Conservation (phyloP, 2,797 vertebrate species). For the Macroramphosus scolopax region DNA sequence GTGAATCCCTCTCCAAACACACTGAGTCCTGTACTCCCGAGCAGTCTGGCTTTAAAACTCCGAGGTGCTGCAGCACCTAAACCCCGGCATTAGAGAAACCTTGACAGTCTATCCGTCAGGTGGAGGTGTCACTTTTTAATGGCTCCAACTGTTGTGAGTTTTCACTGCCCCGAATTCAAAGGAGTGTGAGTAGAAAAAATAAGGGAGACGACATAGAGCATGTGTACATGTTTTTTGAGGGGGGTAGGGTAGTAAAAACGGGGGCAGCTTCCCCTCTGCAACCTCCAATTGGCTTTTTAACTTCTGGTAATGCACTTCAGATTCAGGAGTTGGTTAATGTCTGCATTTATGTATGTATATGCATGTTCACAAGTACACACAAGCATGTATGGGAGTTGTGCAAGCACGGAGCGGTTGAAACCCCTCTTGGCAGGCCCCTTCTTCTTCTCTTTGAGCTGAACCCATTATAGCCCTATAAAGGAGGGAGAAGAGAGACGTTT, state of each 20-base stretch:
- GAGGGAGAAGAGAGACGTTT: conserved; percentile 64
- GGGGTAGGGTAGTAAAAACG: conserved; percentile 31
- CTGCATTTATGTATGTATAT: conserved; percentile 14
- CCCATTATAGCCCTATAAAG: conserved; percentile 68
- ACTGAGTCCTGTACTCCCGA: conserved; percentile 22
- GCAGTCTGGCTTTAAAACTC: conserved; percentile 22
- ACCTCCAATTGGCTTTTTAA: too few species aligned
- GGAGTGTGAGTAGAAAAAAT: too few species aligned
- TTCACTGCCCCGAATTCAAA: conserved; percentile 65
- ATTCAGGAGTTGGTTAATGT: conserved; percentile 28
- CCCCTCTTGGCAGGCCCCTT: conserved; percentile 59
- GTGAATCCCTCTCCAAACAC: conserved; percentile 50
- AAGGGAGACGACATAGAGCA: conserved; percentile 11
- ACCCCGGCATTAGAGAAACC: conserved; percentile 44
- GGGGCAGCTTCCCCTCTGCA: conserved; percentile 36
- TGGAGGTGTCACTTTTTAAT: conserved; percentile 65
- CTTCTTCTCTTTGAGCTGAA: conserved; percentile 58
- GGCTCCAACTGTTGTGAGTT: conserved; percentile 53
- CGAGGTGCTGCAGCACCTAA: conserved; percentile 28
- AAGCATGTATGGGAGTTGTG: conserved; percentile 48
- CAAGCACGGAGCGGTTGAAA: conserved; percentile 48
- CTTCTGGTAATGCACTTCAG: conserved; percentile 48
- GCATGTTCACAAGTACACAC: conserved; percentile 26
- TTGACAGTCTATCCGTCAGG: conserved; percentile 32
- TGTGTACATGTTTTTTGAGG: conserved; percentile 26